Evolutionary conservation across 1,140 invertebrate species (phyloP), one percentile per base, ranked within the genome.

Genomic region (Druon quercuslanigerum): DNA sequence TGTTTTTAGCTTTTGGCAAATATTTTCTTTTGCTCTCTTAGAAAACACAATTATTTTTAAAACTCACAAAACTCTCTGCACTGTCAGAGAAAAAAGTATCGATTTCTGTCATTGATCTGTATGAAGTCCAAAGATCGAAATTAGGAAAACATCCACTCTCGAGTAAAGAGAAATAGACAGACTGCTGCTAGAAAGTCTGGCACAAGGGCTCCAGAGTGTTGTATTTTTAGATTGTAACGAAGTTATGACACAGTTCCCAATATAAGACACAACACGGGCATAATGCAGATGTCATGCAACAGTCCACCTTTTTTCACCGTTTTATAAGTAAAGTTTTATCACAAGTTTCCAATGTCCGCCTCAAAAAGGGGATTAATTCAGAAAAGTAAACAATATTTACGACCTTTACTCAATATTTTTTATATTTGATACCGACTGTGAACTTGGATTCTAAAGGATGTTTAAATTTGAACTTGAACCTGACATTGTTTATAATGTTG

Each of bases 171-270:
- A 70, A 80, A 71, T 46, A 66, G 46, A 76, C 50, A 75, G 73
- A 25, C 56, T 56, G 51, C 14, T 50, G 72, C 57, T 71, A 73
- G 54, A 50, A 82, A 81, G 72, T 76, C 80, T 84, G 77, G 79
- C 79, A 82, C 80, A 80, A 84, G 81, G 78, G 77, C 51, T 85
- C 80, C 79, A 84, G 60, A 66, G 79, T 82, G 70, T 73, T 82
- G 74, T 87, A 86, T 86, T 85, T 85, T 81, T 87, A 87, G 83
- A 83, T 76, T 72, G 52, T 19, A 71, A 72, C 52, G 51, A 75
- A 72, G 73, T 76, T n/a, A 50, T 71, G 51, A 71, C 60, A 66
- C 60, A 66, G 25, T 52, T 72, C 17, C 40, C 56, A 77, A 78
- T 50, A 73, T 73, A 50, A 66, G 25, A 66, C 25, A 66, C 25